phyloP scores from a whole-genome alignment of 1,140 invertebrate genomes.

The Micrasema minimum region DNA sequence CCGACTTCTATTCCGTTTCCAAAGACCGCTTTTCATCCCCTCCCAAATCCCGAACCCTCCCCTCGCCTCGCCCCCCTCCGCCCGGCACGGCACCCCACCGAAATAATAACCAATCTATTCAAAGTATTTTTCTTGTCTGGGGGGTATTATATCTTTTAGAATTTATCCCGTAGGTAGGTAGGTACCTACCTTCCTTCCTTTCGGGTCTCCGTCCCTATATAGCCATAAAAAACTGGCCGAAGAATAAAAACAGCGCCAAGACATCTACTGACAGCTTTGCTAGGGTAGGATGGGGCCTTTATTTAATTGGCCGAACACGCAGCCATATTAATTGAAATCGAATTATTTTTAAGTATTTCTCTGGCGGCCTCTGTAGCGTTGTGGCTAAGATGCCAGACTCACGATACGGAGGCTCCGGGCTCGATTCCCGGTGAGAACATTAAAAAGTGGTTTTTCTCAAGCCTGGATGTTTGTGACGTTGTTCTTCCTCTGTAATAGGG shows the following conservation, averaged over 20 bases:
- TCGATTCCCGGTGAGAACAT: too few species aligned
- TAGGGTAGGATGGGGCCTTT: background rate
- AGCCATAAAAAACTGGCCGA: constrained; percentile 30
- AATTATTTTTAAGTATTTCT: too few species aligned
- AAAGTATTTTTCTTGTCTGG: constrained; percentile 42
- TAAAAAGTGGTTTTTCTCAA: too few species aligned
- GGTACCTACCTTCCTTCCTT: constrained; percentile 7
- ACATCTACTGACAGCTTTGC: constrained; percentile 27
- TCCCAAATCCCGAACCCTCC: background rate
- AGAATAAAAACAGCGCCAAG: constrained; percentile 37
- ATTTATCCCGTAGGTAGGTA: constrained; percentile 36
- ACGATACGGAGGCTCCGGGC: too few species aligned
- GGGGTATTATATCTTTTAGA: constrained; percentile 40
- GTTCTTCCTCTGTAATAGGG: too few species aligned
- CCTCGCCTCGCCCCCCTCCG: background rate
- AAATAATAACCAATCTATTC: constrained; percentile 46
- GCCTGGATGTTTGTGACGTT: too few species aligned
- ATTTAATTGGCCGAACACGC: background rate
- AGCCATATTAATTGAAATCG: constrained; percentile 21
- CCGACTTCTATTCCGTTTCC: constrained; percentile 39
- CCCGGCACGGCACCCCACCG: constrained; percentile 6
- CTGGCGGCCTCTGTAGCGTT: too few species aligned
- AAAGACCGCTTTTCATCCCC: constrained; percentile 18
- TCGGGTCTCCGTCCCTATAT: constrained; percentile 28
- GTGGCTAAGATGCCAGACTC: too few species aligned